Base-by-base conservation (phyloP, 2,797 vertebrate species). In the Enteromius mattozi region DNA sequence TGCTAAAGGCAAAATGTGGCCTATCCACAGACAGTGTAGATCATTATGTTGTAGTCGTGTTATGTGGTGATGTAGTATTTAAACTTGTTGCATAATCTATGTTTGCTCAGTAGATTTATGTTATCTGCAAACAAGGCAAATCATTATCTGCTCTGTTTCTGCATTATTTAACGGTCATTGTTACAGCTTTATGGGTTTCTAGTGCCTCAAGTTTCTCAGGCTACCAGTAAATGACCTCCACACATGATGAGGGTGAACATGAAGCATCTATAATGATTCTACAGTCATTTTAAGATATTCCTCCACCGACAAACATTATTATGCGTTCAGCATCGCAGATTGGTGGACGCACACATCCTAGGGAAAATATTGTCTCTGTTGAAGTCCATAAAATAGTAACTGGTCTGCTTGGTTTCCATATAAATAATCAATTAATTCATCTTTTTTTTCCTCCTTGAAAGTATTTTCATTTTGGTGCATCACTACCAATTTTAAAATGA, bases 181-280 rank as follows among this genome's bases (percentile, higher is more conserved):
- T 16, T 40, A 24, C 33, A 56, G 33, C 6, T 56, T 1, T 37
- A 14, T 40, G 12, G 47, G 30, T 9, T 54, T 76, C 30, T 54
- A n/a, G 19, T 54, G 49, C 17, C 10, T 56, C 17, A 35, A 6
- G 12, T 40, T 37, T 10, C 7, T 56, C 12, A 40, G 1, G n/a
- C 74, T 59, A 35, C 54, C 75, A 59, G 35, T 59, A 77, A 77
- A 59, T 56, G n/a, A 59, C 54, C 30, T 13, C 6, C 30, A 40
- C 24, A 0, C 51, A 9, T n/a, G 17, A 54, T 35, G 30, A 54
- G 19, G 5, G 30, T 35, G 19, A 37, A 76, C 74, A 24, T 4
- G 2, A 77, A 59, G 24, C 14, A 40, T 21, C 45, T 16, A 49
- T 74, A 30, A 30, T 51, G 17, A 33, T 74, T 51, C 24, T 33